Conservation (phyloP, 2,797 vertebrate genomes). For the Apogon hyalosoma region DNA sequence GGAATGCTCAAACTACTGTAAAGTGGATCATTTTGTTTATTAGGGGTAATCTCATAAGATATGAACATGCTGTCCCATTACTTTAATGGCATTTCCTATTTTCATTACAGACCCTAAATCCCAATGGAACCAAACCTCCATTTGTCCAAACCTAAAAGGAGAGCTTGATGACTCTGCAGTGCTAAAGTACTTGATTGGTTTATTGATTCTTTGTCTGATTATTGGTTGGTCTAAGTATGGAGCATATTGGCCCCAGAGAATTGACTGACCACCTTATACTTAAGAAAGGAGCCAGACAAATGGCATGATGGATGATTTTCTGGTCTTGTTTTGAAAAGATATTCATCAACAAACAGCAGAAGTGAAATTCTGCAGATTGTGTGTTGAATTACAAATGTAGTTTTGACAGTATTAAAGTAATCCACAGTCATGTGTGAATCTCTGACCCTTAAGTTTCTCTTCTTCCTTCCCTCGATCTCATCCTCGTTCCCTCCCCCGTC, state of each 20-base stretch:
- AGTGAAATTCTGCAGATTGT: not conserved
- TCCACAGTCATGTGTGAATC: not conserved
- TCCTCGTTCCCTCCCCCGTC: constrained; percentile 15
- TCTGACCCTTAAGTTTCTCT: constrained; percentile 16
- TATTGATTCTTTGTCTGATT: constrained; percentile 69
- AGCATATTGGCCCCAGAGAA: constrained; percentile 52
- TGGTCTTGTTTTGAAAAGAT: not conserved
- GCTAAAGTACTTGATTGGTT: constrained; percentile 67
- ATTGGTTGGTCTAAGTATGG: constrained; percentile 51
- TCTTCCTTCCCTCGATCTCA: constrained; percentile 2
- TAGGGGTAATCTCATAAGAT: constrained; percentile 12
- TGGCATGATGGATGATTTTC: constrained; percentile 15
- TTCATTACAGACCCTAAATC: constrained; percentile 51
- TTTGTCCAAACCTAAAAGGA: constrained; percentile 49
- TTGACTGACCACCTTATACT: constrained; percentile 48
- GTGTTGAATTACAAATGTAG: not conserved
- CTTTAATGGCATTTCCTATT: constrained; percentile 45
- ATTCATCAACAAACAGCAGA: too few species aligned
- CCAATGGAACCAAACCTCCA: constrained; percentile 47
- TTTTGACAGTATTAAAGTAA: not conserved
- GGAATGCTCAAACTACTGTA: constrained; percentile 1
- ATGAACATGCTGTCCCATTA: constrained; percentile 38
- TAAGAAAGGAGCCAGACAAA: constrained; percentile 19
- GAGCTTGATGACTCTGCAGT: constrained; percentile 59
- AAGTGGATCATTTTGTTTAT: constrained; percentile 13